phyloP scores from a whole-genome alignment of 2,113 vertebrate genomes.

The Laticauda colubrina region DNA sequence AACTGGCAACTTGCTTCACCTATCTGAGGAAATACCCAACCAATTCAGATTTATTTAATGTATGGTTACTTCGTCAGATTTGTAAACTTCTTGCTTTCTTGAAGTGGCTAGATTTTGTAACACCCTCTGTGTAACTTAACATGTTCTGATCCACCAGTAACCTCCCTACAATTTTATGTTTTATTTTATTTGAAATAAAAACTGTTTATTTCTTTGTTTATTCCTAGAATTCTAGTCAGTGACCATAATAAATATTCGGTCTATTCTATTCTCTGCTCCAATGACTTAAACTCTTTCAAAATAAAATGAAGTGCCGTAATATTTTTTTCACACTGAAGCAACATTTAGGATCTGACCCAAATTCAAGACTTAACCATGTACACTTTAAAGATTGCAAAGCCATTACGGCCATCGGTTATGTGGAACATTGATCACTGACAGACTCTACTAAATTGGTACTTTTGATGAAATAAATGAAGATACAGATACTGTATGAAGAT shows the following conservation, averaged over 20 bases:
- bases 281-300: not conserved
- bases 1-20: not conserved
- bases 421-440: not conserved
- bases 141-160: not conserved
- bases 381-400: not conserved
- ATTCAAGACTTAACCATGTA: not conserved
- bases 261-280: not conserved
- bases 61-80: not conserved
- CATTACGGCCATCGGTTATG: not conserved
- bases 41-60: not conserved
- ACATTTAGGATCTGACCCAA: not conserved
- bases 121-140: not conserved
- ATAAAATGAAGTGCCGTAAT: not conserved
- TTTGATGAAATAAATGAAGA: not conserved
- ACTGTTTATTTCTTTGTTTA: not conserved
- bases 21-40: not conserved
- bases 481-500: not conserved
- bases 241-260: not conserved
- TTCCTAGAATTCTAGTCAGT: not conserved
- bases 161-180: not conserved
- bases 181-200: not conserved
- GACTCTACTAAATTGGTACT: not conserved
- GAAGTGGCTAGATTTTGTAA: not conserved
- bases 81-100: not conserved
- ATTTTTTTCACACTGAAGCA: not conserved